Base-by-base conservation (phyloP, 2,113 vertebrate genomes). In the Bothrops jararaca region DNA sequence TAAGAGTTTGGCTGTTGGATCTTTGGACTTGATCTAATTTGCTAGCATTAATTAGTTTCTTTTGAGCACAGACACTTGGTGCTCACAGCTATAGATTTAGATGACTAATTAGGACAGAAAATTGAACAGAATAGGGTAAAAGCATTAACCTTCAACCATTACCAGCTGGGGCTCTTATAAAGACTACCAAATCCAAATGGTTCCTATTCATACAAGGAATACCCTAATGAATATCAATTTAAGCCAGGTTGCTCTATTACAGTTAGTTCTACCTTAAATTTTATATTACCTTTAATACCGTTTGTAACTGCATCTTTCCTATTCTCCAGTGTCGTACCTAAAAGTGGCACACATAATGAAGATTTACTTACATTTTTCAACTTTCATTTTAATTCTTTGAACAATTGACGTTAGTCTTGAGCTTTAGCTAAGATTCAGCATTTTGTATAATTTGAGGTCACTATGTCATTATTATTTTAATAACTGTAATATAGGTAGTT, bases 1-100 rank as follows among this genome's bases (percentile, higher is more conserved):
- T 98, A 98, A 97, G 97, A 98, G 97, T 98, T 98, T 98, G 97
- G 98, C 97, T 98, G 98, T 97, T 98, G 98, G 97, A 98, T 98
- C 98, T 98, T 98, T 97, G 97, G 98, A 96, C 98, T 99, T 98
- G 98, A 99, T 99, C 98, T 99, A 98, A 99, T 99, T 99, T 98
- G 98, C 98, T 98, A 97, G 98, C 98, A 98, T 98, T 99, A 99
- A 99, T 99, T 98, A 98, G 98, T 98, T 98, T 97, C 97, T 98
- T 98, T 98, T 97, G 97, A 98, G 97, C 97, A 97, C 96, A 98
- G 98, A 98, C 97, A 98, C 98, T 97, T 98, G 98, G 98, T 98
- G 98, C 98, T 98, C 97, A 98, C 97, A 97, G 98, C 98, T 98
- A 98, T 98, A 97, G 98, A 98, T 98, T 98, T 98, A 97, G 98